Base-by-base conservation (phyloP, 2,888 invertebrate genomes). In the Tipula lateralis region DNA sequence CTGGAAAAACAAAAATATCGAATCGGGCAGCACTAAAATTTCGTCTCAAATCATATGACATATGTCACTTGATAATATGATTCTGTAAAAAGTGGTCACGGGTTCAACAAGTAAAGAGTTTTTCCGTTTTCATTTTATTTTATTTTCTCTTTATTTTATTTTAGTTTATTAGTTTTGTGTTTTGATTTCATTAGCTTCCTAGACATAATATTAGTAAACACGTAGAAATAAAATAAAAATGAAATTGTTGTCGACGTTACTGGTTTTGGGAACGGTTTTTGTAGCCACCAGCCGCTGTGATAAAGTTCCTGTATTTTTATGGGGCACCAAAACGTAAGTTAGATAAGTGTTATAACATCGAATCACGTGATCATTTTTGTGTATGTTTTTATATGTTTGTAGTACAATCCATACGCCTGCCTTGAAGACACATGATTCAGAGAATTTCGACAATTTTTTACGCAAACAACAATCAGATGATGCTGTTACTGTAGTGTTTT, bases 231-330 rank as follows among this genome's bases (percentile, higher is more conserved):
- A 29, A 24, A 24, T 80, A n/a, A 81, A 29, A 66, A 66, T 66
- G 66, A 66, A 66, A 24, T 66, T 66, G 0, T 2, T 66, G 19
- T 66, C 24, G 66, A 66, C 66, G 66, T 66, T 82, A 32, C 32
- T 82, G 19, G 16, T 83, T 36, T 83, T 34, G 19, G 30, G 30
- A 24, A 34, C 83, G 12, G 19, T 32, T n/a, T 32, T 83, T 9
- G 16, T 83, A 6, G 34, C 83, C 19, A 19, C 34, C 1, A 34
- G 30, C 34, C 1, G 36, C 12, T 34, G 88, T 16, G 91, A 91
- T 85, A 90, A 91, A 86, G 92, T 93, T 50, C 93, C 94, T 86
- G 93, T 93, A 83, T 91, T 92, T 86, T 87, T 94, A 85, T 94
- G 93, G 93, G 93, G 92, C 34, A 87, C 87, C 85, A 86, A 83